phyloP scores from a whole-genome alignment of 2,888 invertebrate genomes.

The Drosophila kokeensis region DNA sequence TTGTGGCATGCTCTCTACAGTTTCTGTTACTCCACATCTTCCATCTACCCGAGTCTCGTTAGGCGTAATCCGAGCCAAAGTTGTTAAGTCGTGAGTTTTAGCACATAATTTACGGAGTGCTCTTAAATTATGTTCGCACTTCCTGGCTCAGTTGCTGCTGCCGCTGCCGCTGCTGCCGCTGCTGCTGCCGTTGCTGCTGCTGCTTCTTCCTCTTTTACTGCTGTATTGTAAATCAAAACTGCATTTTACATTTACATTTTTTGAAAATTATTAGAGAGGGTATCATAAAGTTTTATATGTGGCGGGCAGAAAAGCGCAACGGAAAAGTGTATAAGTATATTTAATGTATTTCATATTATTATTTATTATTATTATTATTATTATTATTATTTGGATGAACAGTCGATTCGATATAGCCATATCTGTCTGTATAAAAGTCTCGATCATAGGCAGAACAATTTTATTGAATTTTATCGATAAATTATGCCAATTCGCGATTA shows the following conservation, averaged over 20 bases:
- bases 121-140: constrained; percentile 71
- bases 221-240: constrained; percentile 71
- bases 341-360: neutral
- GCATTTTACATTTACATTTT: constrained; percentile 33
- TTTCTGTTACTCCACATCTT: neutral
- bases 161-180: neutral
- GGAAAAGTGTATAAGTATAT: neutral
- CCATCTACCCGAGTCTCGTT: constrained; percentile 11
- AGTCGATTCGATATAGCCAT: neutral
- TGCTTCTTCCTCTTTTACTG: constrained; percentile 6
- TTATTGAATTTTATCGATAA: neutral
- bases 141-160: neutral
- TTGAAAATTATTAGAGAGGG: neutral
- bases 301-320: neutral
- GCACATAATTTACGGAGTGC: constrained; percentile 52
- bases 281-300: neutral
- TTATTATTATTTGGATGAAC: neutral
- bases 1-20: constrained; percentile 15
- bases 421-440: neutral
- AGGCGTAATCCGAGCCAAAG: constrained; percentile 38
- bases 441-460: neutral
- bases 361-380: too few species aligned
- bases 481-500: neutral
- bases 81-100: constrained; percentile 31
- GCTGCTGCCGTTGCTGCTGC: neutral